Evolutionary conservation across 2,888 invertebrate genomes (phyloP).

Genomic region (Trachelus iudaicus): DNA sequence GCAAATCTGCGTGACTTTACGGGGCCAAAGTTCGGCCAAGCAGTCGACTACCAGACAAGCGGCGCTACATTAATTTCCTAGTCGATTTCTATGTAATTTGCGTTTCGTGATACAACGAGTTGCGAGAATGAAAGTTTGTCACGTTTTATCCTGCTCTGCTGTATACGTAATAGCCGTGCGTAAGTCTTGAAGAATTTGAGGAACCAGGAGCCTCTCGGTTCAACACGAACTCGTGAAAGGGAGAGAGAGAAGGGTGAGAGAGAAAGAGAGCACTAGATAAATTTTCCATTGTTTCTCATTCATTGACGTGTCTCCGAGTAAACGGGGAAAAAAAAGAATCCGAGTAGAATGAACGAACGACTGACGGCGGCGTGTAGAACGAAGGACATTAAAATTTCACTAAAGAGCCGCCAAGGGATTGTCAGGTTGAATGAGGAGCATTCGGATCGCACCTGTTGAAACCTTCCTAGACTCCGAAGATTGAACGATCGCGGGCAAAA

Average conservation of each 20-base stretch:
- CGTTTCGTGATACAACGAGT: background rate
- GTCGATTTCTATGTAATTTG: background rate
- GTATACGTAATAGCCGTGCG: background rate
- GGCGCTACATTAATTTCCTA: background rate
- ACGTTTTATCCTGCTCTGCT: background rate
- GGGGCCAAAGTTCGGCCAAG: background rate
- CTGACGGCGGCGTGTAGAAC: no score
- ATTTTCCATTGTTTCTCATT: background rate
- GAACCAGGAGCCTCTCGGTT: background rate
- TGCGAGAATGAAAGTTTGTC: background rate
- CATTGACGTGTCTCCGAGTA: background rate
- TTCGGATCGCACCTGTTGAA: background rate
- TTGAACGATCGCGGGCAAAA: no score
- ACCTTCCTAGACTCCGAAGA: background rate
- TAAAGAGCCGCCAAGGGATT: background rate
- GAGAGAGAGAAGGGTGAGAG: no score
- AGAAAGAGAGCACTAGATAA: background rate
- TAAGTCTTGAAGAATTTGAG: background rate
- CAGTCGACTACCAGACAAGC: background rate
- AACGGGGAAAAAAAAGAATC: no score
- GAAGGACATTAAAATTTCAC: background rate
- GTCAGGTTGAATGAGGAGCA: background rate
- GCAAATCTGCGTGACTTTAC: no score
- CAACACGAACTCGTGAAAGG: background rate
- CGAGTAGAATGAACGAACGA: background rate